phyloP scores from a whole-genome alignment of 2,888 invertebrate genomes.

The Tridacna gigas region DNA sequence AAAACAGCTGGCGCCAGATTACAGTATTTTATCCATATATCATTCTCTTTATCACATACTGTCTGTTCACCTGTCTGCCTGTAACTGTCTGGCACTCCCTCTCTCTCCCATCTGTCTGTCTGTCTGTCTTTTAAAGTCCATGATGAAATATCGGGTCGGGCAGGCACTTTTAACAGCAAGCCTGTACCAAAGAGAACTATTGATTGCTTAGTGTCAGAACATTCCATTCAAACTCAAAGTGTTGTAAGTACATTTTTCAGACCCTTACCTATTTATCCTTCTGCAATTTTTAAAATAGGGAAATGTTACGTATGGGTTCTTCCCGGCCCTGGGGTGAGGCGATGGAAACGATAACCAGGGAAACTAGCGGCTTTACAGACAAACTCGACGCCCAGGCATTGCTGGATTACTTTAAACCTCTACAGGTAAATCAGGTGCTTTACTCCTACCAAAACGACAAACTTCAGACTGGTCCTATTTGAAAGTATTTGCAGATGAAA shows the following conservation, averaged over 20 bases:
- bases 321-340: conserved; percentile 88
- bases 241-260: too few relatives aligned
- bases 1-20: conserved; percentile 93
- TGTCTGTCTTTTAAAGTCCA: too few relatives aligned
- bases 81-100: neutral
- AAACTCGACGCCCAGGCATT: conserved; percentile 91
- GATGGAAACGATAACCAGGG: conserved; percentile 91
- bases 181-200: too few relatives aligned
- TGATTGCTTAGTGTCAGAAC: too few relatives aligned
- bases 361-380: conserved; percentile 53
- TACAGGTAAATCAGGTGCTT: conserved; percentile 81
- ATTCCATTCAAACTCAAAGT: too few relatives aligned
- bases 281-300: conserved; percentile 41
- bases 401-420: conserved; percentile 92
- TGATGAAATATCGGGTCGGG: too few relatives aligned
- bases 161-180: too few relatives aligned
- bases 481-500: too few relatives aligned
- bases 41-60: neutral
- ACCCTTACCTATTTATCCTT: too few relatives aligned
- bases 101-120: neutral
- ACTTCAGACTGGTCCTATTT: too few relatives aligned
- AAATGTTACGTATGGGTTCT: conserved; percentile 85
- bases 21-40: conserved; percentile 87
- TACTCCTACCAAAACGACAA: too few relatives aligned
- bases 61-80: neutral